phyloP scores from a whole-genome alignment of 2,797 vertebrate species.

The Neoniphon sammara region DNA sequence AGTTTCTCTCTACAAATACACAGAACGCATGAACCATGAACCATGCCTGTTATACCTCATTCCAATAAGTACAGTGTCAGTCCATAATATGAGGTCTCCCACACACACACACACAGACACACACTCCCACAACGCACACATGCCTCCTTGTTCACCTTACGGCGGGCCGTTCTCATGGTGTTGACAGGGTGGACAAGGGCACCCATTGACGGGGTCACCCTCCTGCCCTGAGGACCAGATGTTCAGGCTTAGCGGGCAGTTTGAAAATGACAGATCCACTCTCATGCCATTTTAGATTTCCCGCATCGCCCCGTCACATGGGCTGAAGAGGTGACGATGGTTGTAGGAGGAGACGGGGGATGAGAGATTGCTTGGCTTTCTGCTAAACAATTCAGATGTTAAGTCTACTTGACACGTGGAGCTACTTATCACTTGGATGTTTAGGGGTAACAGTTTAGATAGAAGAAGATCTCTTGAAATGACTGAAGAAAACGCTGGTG shows the following conservation, averaged over 20 bases:
- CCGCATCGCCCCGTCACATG: conserved; percentile 41
- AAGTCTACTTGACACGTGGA: not conserved
- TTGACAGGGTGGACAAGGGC: conserved; percentile 75
- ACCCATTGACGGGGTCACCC: conserved; percentile 73
- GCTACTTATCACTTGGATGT: not conserved
- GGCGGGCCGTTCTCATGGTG: conserved; percentile 57
- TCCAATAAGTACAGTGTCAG: conserved; percentile 20
- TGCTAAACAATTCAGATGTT: not conserved
- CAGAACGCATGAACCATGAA: conserved; percentile 28
- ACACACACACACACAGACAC: conserved; percentile 17
- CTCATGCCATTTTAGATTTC: conserved; percentile 69
- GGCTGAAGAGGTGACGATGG: conserved; percentile 35
- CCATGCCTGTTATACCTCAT: conserved; percentile 47
- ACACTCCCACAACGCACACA: conserved; percentile 56
- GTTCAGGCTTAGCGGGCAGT: conserved; percentile 78
- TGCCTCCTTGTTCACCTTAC: conserved; percentile 71
- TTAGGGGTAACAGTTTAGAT: not conserved
- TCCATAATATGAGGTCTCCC: conserved; percentile 3
- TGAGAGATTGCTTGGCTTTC: not conserved
- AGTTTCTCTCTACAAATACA: conserved; percentile 32
- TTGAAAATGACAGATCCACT: conserved; percentile 75
- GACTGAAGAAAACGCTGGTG: not conserved
- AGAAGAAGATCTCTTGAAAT: not conserved
- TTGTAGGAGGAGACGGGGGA: conserved; percentile 10
- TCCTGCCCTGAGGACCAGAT: conserved; percentile 71